phyloP scores from a whole-genome alignment of 2,888 invertebrate species.

The Oligia strigilis region DNA sequence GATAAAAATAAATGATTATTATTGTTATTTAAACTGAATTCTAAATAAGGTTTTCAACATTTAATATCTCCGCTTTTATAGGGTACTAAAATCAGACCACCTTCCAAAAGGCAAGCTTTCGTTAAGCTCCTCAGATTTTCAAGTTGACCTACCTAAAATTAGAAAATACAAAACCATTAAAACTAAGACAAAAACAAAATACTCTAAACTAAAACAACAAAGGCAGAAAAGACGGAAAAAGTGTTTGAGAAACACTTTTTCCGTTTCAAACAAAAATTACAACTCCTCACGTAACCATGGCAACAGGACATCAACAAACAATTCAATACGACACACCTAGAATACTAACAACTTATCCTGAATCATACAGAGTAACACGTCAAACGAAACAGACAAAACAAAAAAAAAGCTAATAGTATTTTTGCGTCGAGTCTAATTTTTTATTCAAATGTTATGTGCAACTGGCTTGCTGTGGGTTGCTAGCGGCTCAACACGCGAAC shows the following conservation, averaged over 20 bases:
- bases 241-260: neutral
- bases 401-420: neutral
- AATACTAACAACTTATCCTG: slow-evolving; percentile 15
- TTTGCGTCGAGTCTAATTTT: slow-evolving; percentile 15
- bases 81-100: slow-evolving; percentile 9
- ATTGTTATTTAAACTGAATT: neutral
- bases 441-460: slow-evolving; percentile 78
- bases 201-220: slow-evolving; percentile 1
- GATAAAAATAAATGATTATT: too few species aligned
- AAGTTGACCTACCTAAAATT: neutral
- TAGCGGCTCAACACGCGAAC: slow-evolving; percentile 85
- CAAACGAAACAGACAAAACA: neutral
- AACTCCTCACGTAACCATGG: slow-evolving; percentile 51
- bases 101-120: neutral
- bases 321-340: slow-evolving; percentile 7
- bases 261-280: slow-evolving; percentile 29
- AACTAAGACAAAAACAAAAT: neutral
- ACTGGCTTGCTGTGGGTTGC: slow-evolving; percentile 81
- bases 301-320: slow-evolving; percentile 59
- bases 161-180: neutral
- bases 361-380: slow-evolving; percentile 25
- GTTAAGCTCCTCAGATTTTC: neutral
- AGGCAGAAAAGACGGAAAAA: neutral
- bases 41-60: neutral
- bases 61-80: slow-evolving; percentile 19